Evolutionary conservation across 2,797 vertebrate species (phyloP), one percentile per base, ranked within the genome.

Genomic region (Chrysolophus pictus): DNA sequence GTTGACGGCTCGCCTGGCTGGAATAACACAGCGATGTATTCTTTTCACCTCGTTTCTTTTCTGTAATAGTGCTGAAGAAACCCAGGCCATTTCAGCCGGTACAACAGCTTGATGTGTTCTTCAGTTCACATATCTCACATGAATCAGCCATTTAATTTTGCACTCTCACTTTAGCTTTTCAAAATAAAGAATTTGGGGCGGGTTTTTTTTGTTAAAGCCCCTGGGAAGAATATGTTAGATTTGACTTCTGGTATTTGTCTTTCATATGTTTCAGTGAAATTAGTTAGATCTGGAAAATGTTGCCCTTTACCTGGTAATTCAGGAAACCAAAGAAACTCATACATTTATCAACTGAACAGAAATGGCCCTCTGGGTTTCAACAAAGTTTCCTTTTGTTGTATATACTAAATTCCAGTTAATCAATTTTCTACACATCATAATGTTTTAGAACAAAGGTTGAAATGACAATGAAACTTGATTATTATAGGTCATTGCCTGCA

Each of bases 201-300:
- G 16, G 5, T 19, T 63, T 49, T 26, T 49, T 24, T 39, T 56
- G 19, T 96, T 59, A 88, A 92, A 70, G 60, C 96, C 96, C 97
- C 42, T 89, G 97, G 96, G 97, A 96, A 94, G 87, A 96, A 96
- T 95, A 95, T 82, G 93, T 97, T 97, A 95, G 83, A 87, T 95
- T 95, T 96, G 87, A 93, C 96, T 97, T 97, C 97, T 97, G 97
- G 96, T 96, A 94, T 97, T 96, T 97, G 95, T 97, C 97, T 97
- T 97, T 97, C 94, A 93, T 96, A 96, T 94, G 88, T 95, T 96
- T 92, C 95, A 96, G 93, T 85, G 76, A 97, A 97, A 97, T 96
- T 96, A 95, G 95, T 87, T 95, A 96, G 96, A 95, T 97, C 97
- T 97, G 97, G 97, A 97, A 95, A 96, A 95, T 97, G 97, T 97